Base-by-base conservation (phyloP, 2,888 invertebrate species). In the Mesorhabditis belari region DNA sequence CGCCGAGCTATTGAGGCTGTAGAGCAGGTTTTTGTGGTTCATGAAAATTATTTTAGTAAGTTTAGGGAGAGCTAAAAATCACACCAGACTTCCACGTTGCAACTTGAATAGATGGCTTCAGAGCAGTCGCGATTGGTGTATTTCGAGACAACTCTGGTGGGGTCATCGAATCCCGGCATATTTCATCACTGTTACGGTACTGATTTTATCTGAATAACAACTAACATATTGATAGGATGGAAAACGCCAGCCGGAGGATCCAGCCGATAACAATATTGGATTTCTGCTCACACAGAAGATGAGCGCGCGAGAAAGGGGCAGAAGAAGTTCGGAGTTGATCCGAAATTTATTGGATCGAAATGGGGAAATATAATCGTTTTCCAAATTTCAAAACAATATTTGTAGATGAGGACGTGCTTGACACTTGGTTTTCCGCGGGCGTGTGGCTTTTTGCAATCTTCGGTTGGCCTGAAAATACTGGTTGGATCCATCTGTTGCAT, bases 341-440 rank as follows among this genome's bases (percentile, higher is more conserved):
- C 71, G 5, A 81, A 82, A 26, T 79, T 81, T 64, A 81, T 84
- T 29, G 67, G 71, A 4, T 75, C 84, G 25, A 76, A 67, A 65
- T 82, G 83, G 80, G 83, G 83, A 83, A 61, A 19, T 19, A 19
- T 50, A 5, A 23, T 57, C 19, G n/a, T 24, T 58, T 21, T 35
- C 21, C 24, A 17, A 19, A n/a, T 56, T 12, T 55, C 35, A 35
- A 28, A 23, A n/a, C n/a, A n/a, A 17, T 2, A 19, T n/a, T 66
- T 72, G 57, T 51, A 79, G 96, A 98, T 81, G 90, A 91, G 51
- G 98, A 99, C 84, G 98, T 99, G 0, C 84, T 98, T 65, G 98
- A 98, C 81, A 98, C 98, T 0, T 99, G 98, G 98, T 98, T 98
- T 85, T 95, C 95, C 0, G 91, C 96, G 0, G 95, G 89, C 0